Base-by-base conservation (phyloP, 92 coral and sea anemone genomes). In the Nematostella vectensis region DNA sequence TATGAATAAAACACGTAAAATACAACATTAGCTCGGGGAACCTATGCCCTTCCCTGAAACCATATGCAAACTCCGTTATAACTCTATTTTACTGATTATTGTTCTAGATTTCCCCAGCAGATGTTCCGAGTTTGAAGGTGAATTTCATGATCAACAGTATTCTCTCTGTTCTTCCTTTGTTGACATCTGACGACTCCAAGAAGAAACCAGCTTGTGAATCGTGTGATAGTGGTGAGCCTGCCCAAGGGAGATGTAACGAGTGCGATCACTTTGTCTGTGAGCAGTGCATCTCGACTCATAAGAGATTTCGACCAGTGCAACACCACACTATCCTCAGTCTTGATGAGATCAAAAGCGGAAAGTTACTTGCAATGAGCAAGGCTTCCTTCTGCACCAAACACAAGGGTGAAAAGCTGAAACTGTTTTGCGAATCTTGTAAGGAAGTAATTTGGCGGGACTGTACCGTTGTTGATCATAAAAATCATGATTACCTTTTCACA, bases 401-500 rank as follows among this genome's bases (percentile, higher is more conserved):
- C 42, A 50, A 65, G 6, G 89, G 67, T n/a, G 85, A 82, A 55
- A 50, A 37, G 23, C 18, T 65, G 3, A 77, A 77, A 54, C 74
- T 82, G 10, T 77, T 57, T 47, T 82, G 91, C 21, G 71, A 72
- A 54, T 69, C 80, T 30, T 82, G 91, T 26, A 42, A 77, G 45
- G 58, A 67, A 58, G 65, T 83, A 33, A 82, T 88, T 36, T 88
- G 96, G 55, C 55, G 83, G 2, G 87, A 78, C 27, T 88, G 96
- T 38, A n/a, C n/a, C n/a, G n/a, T n/a, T n/a, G n/a, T n/a, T n/a
- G n/a, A n/a, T n/a, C n/a, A n/a, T n/a, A n/a, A n/a, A n/a, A n/a
- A n/a, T n/a, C n/a, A n/a, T n/a, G n/a, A n/a, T n/a, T n/a, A n/a
- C n/a, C n/a, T n/a, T 45, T 77, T 77, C 40, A 62, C 68, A 0